Conservation (phyloP, 2,888 invertebrate species). For the Taphrorychus bicolor region DNA sequence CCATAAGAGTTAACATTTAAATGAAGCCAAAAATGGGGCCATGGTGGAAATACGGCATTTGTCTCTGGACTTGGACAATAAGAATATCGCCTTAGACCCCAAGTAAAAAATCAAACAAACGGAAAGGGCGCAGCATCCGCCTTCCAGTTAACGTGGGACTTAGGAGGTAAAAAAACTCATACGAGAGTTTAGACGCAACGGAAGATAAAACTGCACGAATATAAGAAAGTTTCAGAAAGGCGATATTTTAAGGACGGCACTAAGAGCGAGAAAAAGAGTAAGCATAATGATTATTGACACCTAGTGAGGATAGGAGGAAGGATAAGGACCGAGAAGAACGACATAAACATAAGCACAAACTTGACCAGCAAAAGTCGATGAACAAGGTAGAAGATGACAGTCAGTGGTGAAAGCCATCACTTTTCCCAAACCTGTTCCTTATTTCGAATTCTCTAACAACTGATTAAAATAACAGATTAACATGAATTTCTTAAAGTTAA, state of each 20-base stretch:
- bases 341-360: constrained; percentile 53
- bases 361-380: constrained; percentile 53
- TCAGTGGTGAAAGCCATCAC: constrained; percentile 27
- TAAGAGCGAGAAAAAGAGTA: constrained; percentile 57
- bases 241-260: constrained; percentile 75
- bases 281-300: constrained; percentile 67
- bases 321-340: constrained; percentile 56
- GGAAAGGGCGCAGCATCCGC: constrained; percentile 70
- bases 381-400: constrained; percentile 55
- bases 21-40: constrained; percentile 44
- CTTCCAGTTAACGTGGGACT: constrained; percentile 70
- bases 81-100: constrained; percentile 48
- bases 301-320: constrained; percentile 48
- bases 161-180: constrained; percentile 81
- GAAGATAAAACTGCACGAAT: constrained; percentile 66
- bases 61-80: constrained; percentile 63
- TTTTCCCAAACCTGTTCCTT: constrained; percentile 11
- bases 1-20: constrained; percentile 60
- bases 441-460: too few relatives aligned
- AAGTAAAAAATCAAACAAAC: constrained; percentile 57
- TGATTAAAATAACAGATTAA: too few relatives aligned
- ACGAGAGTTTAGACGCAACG: constrained; percentile 67
- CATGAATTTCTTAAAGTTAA: too few relatives aligned
- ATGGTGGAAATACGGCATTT: constrained; percentile 59
- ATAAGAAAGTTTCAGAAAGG: constrained; percentile 65